A percentile compares a stretch with the other conserved stretches of the same genome.
Conservation (phyloP, 2,797 vertebrate genomes). For the Iguana delicatissima region DNA sequence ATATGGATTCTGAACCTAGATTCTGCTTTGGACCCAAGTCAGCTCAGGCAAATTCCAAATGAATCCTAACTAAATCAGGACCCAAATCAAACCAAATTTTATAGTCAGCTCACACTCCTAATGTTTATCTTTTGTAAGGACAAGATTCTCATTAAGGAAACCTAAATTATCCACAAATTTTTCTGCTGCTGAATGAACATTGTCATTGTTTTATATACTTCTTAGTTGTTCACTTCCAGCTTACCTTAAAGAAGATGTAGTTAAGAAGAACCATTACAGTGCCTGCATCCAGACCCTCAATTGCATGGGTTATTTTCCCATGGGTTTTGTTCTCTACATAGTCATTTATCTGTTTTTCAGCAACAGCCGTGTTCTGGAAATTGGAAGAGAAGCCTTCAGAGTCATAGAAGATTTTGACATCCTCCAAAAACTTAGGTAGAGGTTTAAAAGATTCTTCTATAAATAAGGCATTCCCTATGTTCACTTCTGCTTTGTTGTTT, state of each 20-base stretch:
- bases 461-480: constrained; percentile 81
- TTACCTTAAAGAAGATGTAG: constrained; percentile 89
- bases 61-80: no score
- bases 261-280: constrained; percentile 86
- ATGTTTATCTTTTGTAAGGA: no score
- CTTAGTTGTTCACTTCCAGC: no score
- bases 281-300: constrained; percentile 74
- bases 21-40: no score
- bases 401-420: constrained; percentile 76
- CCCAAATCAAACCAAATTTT: no score
- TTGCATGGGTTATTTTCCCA: constrained; percentile 83
- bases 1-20: no score
- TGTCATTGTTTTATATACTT: neutral
- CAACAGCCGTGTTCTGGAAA: constrained; percentile 76
- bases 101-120: no score
- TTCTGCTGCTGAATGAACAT: neutral
- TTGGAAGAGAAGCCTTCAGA: constrained; percentile 76
- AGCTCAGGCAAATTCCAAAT: no score
- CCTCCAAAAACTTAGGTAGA: constrained; percentile 77
- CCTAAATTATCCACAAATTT: neutral
- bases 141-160: neutral
- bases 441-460: constrained; percentile 68
- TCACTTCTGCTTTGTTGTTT: constrained; percentile 46
- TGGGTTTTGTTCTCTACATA: constrained; percentile 83
- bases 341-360: constrained; percentile 82